phyloP scores from a whole-genome alignment of 2,113 vertebrate species.

The Lagenorhynchus albirostris region DNA sequence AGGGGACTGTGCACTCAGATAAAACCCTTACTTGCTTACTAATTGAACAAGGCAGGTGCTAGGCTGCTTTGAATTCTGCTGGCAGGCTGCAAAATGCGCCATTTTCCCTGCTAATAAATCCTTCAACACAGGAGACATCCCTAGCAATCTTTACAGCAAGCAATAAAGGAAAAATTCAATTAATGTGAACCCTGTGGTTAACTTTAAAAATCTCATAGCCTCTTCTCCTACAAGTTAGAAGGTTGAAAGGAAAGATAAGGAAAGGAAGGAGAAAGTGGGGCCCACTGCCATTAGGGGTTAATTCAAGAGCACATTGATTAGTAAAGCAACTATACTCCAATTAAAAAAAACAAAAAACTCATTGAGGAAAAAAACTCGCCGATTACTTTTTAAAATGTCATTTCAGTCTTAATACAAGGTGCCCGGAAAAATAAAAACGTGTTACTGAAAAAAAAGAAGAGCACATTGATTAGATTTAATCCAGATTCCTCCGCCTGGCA shows the following conservation, averaged over 20 bases:
- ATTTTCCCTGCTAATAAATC: slow-evolving; percentile 53
- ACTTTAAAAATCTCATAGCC: neutral
- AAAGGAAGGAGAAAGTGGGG: neutral
- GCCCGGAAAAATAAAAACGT: too few relatives aligned
- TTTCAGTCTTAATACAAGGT: too few relatives aligned
- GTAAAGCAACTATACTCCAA: too few relatives aligned
- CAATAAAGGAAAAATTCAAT: slow-evolving; percentile 49
- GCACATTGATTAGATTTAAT: neutral
- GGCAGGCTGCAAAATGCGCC: slow-evolving; percentile 40
- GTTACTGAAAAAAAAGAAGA: neutral
- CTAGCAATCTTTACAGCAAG: slow-evolving; percentile 23
- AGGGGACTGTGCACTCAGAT: neutral
- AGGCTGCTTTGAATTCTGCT: slow-evolving; percentile 57
- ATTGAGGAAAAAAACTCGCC: too few relatives aligned
- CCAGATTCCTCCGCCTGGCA: neutral
- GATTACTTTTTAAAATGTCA: too few relatives aligned
- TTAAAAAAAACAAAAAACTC: too few relatives aligned
- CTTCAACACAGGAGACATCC: neutral
- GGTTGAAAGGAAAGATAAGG: neutral
- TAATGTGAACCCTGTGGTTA: slow-evolving; percentile 46
- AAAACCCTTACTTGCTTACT: slow-evolving; percentile 44
- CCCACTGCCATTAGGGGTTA: neutral
- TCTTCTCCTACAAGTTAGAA: neutral
- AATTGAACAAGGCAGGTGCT: slow-evolving; percentile 46
- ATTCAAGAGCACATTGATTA: neutral